These are phyloP conservation scores for Petaurus breviceps DNA, from an alignment of 2,113 vertebrate species.

Conservation along the genomic window DNA sequence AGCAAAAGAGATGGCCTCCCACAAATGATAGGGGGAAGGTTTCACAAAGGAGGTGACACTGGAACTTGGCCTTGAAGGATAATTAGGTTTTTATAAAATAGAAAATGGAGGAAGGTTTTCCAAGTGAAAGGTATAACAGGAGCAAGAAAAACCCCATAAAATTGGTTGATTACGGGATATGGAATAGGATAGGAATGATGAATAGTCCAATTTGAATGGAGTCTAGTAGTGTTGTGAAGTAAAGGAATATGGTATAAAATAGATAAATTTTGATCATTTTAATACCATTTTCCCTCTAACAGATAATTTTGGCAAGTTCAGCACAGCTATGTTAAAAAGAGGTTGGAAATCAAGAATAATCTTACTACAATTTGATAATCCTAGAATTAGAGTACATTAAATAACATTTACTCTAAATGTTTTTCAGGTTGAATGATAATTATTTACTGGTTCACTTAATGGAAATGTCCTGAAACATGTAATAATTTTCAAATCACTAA, in stretches of 20 bases:
- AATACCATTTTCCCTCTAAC: neutral
- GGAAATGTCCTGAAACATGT: conserved; percentile 26
- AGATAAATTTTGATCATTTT: neutral
- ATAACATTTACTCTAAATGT: conserved; percentile 52
- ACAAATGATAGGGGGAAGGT: neutral
- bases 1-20: neutral
- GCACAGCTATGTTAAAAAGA: conserved; percentile 27
- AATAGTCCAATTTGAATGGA: neutral
- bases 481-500: conserved; percentile 40
- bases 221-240: neutral
- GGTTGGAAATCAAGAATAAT: conserved; percentile 29
- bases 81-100: neutral
- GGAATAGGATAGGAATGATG: neutral
- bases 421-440: conserved; percentile 45
- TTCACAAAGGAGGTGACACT: neutral
- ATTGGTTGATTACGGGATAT: neutral
- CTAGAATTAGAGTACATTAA: conserved; percentile 24
- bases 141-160: neutral
- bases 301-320: conserved; percentile 10
- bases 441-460: conserved; percentile 42
- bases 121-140: neutral
- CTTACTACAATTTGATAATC: conserved; percentile 32
- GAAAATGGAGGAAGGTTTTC: neutral
- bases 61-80: neutral
- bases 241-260: conserved; percentile 42